Evolutionary conservation across 1,140 invertebrate genomes (phyloP), one percentile per base, ranked within the genome.

Genomic region (Phymastichus coffea): DNA sequence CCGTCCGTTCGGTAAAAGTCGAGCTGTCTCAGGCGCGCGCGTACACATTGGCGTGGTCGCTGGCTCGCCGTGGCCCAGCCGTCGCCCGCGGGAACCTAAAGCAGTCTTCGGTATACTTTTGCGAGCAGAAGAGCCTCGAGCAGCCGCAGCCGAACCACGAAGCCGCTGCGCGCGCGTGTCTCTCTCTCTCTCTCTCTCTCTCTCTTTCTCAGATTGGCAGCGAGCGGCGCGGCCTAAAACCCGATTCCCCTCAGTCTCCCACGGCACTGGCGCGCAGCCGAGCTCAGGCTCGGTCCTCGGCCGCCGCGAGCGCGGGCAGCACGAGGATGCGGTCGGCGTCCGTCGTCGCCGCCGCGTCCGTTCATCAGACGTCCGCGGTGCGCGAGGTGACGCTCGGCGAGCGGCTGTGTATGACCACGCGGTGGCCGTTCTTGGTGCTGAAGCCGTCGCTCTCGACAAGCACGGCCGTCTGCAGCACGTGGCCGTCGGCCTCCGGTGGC

Each of bases 401-500:
- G 69, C 89, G 86, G 73, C 88, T 90, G 79, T 92, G 90, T 73
- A 94, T 90, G 74, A 94, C 91, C 70, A 94, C 92, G 74, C 90
- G 89, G 80, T 92, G 90, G 53, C 91, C 91, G 76, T 91, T 91
- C 79, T 90, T 91, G 62, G 88, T 90, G 56, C 87, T 84, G 75
- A 85, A 88, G 47, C 88, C 90, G 75, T 92, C 89, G 78, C 89
- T 90, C 75, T 91, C 88, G 57, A 91, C 87, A 67, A 93, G 81
- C 62, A 93, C 91, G 57, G 89, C 87, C 44, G 91, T 92, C 67
- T 90, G 87, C 56, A 85, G 82, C 78, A 69, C 79, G 54, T 63
- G 72, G 2, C 78, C 76, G 49, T 80, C 76, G 25, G 68, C 73
- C 23, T 79, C 75, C 6, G 74, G 56, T 58, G 61, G 63, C 20